These are phyloP conservation scores for Pyrgilauda ruficollis DNA, from an alignment of 2,113 vertebrate species.

Conservation along the genomic window DNA sequence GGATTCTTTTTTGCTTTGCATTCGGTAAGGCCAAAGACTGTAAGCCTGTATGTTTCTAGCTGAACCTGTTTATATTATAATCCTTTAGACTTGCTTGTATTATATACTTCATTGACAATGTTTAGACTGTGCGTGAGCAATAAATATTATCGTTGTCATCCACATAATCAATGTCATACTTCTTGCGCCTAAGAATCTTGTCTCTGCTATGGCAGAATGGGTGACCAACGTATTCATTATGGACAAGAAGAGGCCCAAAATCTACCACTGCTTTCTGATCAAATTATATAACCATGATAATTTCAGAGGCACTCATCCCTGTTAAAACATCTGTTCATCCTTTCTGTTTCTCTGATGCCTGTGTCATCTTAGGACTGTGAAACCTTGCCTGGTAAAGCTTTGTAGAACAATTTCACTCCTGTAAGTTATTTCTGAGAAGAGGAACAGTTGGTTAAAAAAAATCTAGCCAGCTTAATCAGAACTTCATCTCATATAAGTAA, in stretches of 20 bases:
- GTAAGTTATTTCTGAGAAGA: neutral
- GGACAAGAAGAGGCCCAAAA: neutral
- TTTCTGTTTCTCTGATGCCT: neutral
- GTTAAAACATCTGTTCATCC: neutral
- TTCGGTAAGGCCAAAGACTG: neutral
- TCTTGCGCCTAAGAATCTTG: neutral
- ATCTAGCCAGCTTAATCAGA: neutral
- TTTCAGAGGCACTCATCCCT: neutral
- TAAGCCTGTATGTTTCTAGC: neutral
- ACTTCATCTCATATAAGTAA: neutral
- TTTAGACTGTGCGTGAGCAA: neutral
- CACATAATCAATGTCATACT: neutral
- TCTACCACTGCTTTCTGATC: neutral
- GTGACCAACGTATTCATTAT: neutral
- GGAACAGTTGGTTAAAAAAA: neutral
- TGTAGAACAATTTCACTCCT: neutral
- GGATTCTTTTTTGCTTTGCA: neutral
- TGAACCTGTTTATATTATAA: neutral
- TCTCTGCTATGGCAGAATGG: neutral
- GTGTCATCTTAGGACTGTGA: neutral
- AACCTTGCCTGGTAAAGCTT: neutral
- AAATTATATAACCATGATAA: neutral
- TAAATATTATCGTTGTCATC: neutral
- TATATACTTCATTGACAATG: neutral
- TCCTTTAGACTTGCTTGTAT: neutral